Conservation (phyloP, 2,113 vertebrate genomes). For the Poicephalus meyeri region DNA sequence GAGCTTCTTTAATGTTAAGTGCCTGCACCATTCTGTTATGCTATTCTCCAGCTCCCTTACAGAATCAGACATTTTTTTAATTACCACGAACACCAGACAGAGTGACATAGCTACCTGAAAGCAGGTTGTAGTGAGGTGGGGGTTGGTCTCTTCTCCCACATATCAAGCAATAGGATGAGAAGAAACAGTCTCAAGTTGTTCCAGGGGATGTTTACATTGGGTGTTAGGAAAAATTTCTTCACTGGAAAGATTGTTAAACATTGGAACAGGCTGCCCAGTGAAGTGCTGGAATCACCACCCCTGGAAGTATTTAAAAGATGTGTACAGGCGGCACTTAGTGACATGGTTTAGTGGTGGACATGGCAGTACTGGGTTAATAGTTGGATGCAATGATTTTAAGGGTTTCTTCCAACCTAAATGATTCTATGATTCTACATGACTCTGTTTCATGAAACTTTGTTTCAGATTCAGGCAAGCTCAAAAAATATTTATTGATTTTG, state of each 20-base stretch:
- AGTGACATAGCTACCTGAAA: neutral
- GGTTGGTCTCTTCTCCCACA: neutral
- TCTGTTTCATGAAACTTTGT: neutral
- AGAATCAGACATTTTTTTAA: conserved; percentile 52
- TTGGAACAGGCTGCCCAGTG: neutral
- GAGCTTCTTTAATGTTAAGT: conserved; percentile 50
- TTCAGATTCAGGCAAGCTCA: conserved; percentile 30
- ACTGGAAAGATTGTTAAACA: neutral
- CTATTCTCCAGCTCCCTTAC: conserved; percentile 30
- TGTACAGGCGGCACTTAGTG: neutral
- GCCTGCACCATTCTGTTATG: conserved; percentile 7
- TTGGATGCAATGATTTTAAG: neutral
- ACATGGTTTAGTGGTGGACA: neutral
- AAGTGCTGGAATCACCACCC: neutral
- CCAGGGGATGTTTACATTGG: neutral
- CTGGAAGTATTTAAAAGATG: neutral
- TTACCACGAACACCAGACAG: conserved; percentile 42
- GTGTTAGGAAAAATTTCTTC: neutral
- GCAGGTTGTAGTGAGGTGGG: neutral
- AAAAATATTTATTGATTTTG: neutral
- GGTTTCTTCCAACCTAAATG: neutral
- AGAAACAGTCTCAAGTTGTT: neutral
- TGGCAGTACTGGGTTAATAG: neutral
- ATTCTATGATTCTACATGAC: neutral
- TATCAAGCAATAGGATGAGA: neutral